Evolutionary conservation across 2,888 invertebrate species (phyloP), one percentile per base, ranked within the genome.

Genomic region (Epinotia bilunana): DNA sequence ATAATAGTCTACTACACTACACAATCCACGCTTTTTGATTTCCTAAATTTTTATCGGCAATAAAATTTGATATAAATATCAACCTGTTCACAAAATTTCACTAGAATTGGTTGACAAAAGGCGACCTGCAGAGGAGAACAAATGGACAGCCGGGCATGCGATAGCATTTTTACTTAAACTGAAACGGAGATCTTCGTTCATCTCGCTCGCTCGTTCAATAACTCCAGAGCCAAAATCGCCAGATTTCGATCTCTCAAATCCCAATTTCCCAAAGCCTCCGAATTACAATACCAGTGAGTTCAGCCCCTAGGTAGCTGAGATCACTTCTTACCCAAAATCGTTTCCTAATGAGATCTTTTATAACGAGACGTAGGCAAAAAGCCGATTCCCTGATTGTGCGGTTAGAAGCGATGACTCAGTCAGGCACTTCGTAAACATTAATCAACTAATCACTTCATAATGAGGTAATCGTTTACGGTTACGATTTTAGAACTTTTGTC

Each of bases 261-360:
- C 12, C 23, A 20, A 23, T 46, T 64, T 53, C 11, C 16, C 49
- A 65, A 65, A 53, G 3, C 49, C 49, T 60, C 4, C 4, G 12
- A 64, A 64, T 11, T 63, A 63, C 39, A n/a, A 63, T 63, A 20
- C 23, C 28, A 23, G 23, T 64, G 23, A 49, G 11, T 49, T 67
- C 39, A 18, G 33, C 39, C 18, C 39, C 55, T 33, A 28, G 23
- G 39, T 33, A 33, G 53, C 33, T 55, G 33, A 18, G 33, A 67
- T 18, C 55, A 33, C n/a, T 57, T 55, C 55, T 67, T 67, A 39
- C 67, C 33, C 57, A 57, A 55, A 67, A 39, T 28, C 9, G 65
- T 55, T 67, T 57, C 33, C 18, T 67, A 57, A 67, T 67, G 67
- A 67, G 55, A 57, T 67, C 55, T 67, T 57, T 39, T 67, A 67